phyloP scores from a whole-genome alignment of 2,113 vertebrate genomes.

The Brachypteracias leptosomus region DNA sequence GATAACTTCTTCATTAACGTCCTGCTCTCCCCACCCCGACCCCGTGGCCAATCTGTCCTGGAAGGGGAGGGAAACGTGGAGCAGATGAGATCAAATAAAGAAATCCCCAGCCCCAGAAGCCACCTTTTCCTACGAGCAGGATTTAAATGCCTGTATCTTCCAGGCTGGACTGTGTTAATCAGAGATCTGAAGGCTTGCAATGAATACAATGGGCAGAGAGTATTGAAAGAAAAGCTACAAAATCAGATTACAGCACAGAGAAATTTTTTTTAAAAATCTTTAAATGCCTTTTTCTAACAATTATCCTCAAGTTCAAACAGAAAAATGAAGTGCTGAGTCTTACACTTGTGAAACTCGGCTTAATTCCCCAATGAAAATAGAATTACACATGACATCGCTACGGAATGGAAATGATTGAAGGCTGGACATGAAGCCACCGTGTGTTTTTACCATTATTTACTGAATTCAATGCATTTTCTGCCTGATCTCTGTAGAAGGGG shows the following conservation, averaged over 20 bases:
- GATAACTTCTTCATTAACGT: not conserved
- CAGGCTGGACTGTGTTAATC: not conserved
- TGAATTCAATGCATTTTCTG: not conserved
- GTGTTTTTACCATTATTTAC: not conserved
- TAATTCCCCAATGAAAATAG: not conserved
- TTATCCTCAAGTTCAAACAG: not conserved
- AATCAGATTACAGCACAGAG: not conserved
- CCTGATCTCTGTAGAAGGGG: rapidly evolving
- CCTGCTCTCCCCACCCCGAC: not conserved
- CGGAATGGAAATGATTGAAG: rapidly evolving
- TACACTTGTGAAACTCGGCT: not conserved
- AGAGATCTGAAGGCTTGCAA: conserved; percentile 28
- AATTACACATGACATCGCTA: rapidly evolving
- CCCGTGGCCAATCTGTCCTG: rapidly evolving
- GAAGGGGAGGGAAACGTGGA: not conserved
- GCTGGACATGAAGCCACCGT: rapidly evolving
- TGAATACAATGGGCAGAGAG: conserved; percentile 17
- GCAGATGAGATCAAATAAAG: not conserved
- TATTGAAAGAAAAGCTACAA: conserved; percentile 17
- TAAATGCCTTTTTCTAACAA: not conserved
- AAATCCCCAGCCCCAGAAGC: not conserved
- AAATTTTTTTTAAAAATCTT: not conserved
- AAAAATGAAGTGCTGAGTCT: not conserved
- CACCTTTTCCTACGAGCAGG: not conserved
- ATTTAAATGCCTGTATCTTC: not conserved